Evolutionary conservation across 2,888 invertebrate genomes (phyloP), one percentile per base, ranked within the genome.

Genomic region (Bedellia somnulentella): DNA sequence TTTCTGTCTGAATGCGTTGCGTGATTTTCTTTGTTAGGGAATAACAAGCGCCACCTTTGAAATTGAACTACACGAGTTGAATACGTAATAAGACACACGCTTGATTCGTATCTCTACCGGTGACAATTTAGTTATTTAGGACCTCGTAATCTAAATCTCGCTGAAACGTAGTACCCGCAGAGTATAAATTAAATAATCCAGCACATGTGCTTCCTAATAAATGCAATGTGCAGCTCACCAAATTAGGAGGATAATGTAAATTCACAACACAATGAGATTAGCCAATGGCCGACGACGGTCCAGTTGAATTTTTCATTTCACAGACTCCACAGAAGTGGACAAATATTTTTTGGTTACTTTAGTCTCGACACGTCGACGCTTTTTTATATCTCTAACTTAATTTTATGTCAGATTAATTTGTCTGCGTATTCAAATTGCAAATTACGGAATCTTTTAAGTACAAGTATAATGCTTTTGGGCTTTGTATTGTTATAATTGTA

Each of bases 11-110:
- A 64, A 59, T 59, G 61, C 52, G 55, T 58, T 56, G 60, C 60
- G 67, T 66, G 71, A 70, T 73, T 73, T 68, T 66, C 64, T 68
- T 71, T 73, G 71, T 70, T 62, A 57, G 58, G 50, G 57, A 60
- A 68, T 66, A 70, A 63, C 62, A 64, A 60, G 59, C 54, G 59
- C 55, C 58, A 60, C 61, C 59, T 60, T 57, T 63, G 71, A 58
- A 73, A 71, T 73, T 70, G 64, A 63, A 66, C 52, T 52, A 52
- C 64, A 61, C 52, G 56, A 37, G 34, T 45, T 52, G 73, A 71
- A 75, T 73, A 54, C 39, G 44, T 57, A 68, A 43, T 36, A 52
- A 49, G 42, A 35, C 36, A 41, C 44, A 48, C 45, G 50, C 42
- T 42, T 37, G 36, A 38, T 36, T 35, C 35, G 37, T 24, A 24